Percentiles rank a stretch among this genome's conserved stretches.
phyloP scores from a whole-genome alignment of 2,797 vertebrate genomes.

The Nasua narica region DNA sequence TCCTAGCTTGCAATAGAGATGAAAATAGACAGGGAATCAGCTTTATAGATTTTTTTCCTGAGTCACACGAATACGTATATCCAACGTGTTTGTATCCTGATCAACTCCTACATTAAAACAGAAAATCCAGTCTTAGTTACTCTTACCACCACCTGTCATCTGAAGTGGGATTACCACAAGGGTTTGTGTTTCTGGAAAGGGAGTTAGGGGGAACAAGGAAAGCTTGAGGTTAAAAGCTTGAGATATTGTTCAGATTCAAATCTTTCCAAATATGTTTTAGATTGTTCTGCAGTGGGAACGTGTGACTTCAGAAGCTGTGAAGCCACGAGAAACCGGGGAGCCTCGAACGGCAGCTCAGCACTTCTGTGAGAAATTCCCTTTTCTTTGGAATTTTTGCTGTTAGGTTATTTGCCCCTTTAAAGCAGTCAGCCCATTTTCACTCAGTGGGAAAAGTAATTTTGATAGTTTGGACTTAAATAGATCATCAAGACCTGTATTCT shows the following conservation, averaged over 20 bases:
- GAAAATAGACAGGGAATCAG: background rate
- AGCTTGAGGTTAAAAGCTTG: background rate
- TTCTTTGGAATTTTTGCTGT: background rate
- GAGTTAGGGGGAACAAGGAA: background rate
- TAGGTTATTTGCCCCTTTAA: background rate
- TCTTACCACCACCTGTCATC: background rate
- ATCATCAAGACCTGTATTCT: background rate
- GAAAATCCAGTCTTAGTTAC: background rate
- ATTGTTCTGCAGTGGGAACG: conserved; percentile 94
- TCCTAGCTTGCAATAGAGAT: background rate
- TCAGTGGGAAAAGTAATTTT: background rate
- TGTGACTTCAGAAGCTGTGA: conserved; percentile 83
- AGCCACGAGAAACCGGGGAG: conserved; percentile 83
- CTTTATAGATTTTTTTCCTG: background rate
- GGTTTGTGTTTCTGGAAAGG: conserved; percentile 11
- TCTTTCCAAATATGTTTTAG: conserved; percentile 80
- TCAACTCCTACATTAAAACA: background rate
- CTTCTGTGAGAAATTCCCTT: conserved; percentile 90
- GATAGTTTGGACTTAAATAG: background rate
- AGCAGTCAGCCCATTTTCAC: background rate
- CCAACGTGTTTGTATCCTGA: background rate
- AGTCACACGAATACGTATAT: background rate
- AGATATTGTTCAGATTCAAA: background rate
- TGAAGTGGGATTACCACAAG: background rate
- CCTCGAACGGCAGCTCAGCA: conserved; percentile 86